These are phyloP conservation scores for Galeopsomyia nigrocyanea DNA, from an alignment of 2,888 invertebrate species.

Conservation along the genomic window DNA sequence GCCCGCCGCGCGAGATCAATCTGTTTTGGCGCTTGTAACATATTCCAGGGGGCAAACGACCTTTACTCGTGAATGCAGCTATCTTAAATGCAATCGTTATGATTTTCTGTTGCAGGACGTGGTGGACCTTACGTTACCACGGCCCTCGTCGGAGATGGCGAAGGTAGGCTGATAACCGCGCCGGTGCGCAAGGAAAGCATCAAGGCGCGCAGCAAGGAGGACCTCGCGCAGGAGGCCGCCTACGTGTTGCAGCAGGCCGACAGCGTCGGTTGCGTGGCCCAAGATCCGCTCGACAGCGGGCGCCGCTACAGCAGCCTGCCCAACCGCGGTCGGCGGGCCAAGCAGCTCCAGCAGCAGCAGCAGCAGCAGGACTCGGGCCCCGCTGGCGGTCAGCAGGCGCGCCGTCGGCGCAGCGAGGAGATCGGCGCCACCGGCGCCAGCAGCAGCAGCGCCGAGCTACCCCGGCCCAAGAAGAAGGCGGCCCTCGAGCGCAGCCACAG, in stretches of 20 bases:
- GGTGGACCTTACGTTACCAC: slow-evolving; percentile 67
- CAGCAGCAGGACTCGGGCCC: not conserved
- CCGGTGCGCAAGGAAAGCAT: slow-evolving; percentile 75
- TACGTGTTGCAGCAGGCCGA: slow-evolving; percentile 82
- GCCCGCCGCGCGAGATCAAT: too few relatives aligned
- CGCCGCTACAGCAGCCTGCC: slow-evolving; percentile 76
- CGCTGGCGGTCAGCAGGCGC: slow-evolving; percentile 45
- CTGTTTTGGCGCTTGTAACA: too few relatives aligned
- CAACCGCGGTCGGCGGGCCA: slow-evolving; percentile 69
- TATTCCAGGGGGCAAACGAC: too few relatives aligned
- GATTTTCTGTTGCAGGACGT: slow-evolving; percentile 68
- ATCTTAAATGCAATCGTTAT: too few relatives aligned
- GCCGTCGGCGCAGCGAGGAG: slow-evolving; percentile 73
- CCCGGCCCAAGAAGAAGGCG: slow-evolving; percentile 70
- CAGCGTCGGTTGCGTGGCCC: slow-evolving; percentile 75
- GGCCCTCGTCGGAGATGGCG: slow-evolving; percentile 70
- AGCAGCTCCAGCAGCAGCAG: slow-evolving; percentile 3
- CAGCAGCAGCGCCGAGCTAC: slow-evolving; percentile 52
- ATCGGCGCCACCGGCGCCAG: slow-evolving; percentile 59
- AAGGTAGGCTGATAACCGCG: slow-evolving; percentile 68
- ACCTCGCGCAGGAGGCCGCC: slow-evolving; percentile 83
- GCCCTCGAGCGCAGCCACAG: slow-evolving; percentile 69
- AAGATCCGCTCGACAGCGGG: slow-evolving; percentile 60
- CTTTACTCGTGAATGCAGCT: too few relatives aligned
- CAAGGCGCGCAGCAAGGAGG: slow-evolving; percentile 78